These are phyloP conservation scores for Patella ulyssiponensis DNA, from an alignment of 2,888 invertebrate species.

Conservation along the genomic window DNA sequence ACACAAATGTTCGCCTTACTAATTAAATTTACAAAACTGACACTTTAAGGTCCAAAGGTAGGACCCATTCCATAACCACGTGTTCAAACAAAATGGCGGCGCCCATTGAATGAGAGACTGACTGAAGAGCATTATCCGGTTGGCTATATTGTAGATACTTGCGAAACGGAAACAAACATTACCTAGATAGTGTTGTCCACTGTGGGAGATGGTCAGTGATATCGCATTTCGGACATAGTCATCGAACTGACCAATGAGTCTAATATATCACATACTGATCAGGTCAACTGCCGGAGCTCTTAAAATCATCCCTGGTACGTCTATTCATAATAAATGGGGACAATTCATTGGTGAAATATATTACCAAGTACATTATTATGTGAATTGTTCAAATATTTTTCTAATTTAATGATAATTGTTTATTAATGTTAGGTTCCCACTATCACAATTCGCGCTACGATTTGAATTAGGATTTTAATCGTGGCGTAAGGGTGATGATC, in stretches of 20 bases:
- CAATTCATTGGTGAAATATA: too few species aligned
- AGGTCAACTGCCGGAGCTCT: neutral
- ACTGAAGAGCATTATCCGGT: neutral
- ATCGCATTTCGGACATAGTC: constrained; percentile 12
- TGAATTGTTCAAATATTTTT: too few species aligned
- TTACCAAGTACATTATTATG: too few species aligned
- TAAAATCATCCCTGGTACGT: too few species aligned
- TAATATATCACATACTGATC: neutral
- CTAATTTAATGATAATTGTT: too few species aligned
- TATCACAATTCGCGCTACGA: too few species aligned
- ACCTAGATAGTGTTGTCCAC: neutral
- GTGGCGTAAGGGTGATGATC: too few species aligned
- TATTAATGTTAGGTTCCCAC: too few species aligned
- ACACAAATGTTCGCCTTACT: too few species aligned
- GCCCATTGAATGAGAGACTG: neutral
- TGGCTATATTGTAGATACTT: neutral
- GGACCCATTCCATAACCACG: neutral
- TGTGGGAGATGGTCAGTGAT: neutral
- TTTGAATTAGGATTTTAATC: too few species aligned
- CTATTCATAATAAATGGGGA: too few species aligned
- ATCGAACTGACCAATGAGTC: constrained; percentile 4
- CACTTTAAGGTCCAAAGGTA: neutral
- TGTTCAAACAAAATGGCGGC: neutral
- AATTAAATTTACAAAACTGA: neutral
- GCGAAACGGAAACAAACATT: neutral